phyloP scores from a whole-genome alignment of 2,113 vertebrate genomes.

The Hyla sarda region DNA sequence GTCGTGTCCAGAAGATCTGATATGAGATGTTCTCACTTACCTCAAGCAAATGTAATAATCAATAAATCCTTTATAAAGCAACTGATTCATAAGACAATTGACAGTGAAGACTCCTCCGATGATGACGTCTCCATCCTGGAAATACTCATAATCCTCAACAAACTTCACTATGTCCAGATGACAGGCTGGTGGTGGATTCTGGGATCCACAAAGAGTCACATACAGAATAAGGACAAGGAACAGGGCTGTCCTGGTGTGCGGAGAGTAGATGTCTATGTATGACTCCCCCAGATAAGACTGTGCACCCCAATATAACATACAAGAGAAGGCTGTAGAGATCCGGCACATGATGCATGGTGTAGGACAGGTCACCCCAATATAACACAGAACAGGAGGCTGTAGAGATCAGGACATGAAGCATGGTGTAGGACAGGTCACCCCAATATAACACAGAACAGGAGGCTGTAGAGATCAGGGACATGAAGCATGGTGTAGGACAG shows the following conservation, averaged over 20 bases:
- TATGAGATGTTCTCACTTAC: background rate
- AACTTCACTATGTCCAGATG: too few relatives aligned
- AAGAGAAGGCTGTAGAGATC: background rate
- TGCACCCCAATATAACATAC: background rate
- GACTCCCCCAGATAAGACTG: background rate
- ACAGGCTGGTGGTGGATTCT: background rate
- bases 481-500: background rate
- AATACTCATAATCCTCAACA: background rate
- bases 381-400: background rate
- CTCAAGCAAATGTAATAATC: background rate
- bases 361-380: conserved; percentile 1
- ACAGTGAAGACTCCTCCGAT: background rate
- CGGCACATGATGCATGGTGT: background rate
- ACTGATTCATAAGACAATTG: background rate
- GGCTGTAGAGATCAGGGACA: background rate
- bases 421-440: background rate
- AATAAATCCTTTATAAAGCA: background rate
- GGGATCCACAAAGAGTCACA: background rate
- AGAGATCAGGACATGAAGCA: background rate
- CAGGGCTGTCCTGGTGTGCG: background rate
- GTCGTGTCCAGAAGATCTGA: too few relatives aligned
- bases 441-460: background rate
- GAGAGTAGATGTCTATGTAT: background rate
- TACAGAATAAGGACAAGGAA: background rate
- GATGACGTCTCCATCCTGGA: background rate